Evolutionary conservation across 2,113 vertebrate species (phyloP).

Genomic region (Mionectes macconnelli): DNA sequence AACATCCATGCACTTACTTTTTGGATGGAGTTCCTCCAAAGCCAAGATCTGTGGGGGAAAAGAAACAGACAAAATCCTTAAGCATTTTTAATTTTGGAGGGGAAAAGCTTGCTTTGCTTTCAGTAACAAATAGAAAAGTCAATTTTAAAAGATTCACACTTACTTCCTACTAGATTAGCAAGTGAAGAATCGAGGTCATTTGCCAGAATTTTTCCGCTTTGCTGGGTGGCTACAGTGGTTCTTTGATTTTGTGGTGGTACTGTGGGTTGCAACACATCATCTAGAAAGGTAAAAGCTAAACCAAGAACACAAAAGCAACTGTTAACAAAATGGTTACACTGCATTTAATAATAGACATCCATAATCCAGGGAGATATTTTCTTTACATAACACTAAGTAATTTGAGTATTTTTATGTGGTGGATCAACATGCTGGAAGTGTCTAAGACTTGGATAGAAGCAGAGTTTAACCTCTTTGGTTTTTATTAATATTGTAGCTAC

Average conservation of each 20-base stretch:
- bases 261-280: constrained; percentile 84
- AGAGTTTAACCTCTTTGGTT: not conserved
- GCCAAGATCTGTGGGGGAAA: constrained; percentile 78
- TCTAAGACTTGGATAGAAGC: not conserved
- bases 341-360: not conserved
- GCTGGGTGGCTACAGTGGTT: constrained; percentile 67
- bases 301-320: not conserved
- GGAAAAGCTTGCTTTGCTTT: not conserved
- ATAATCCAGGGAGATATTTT: not conserved
- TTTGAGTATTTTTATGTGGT: not conserved
- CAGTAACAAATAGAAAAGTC: not conserved
- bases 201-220: constrained; percentile 79
- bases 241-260: constrained; percentile 77
- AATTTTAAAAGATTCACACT: constrained; percentile 32
- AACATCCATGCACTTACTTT: constrained; percentile 77
- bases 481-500: not conserved
- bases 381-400: not conserved
- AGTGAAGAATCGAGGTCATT: constrained; percentile 86
- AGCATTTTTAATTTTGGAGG: not conserved
- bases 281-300: constrained; percentile 79
- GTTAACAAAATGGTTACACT: not conserved
- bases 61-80: not conserved
- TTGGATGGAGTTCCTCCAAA: constrained; percentile 86
- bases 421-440: not conserved
- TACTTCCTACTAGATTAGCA: constrained; percentile 88